Evolutionary conservation across 2,797 vertebrate genomes (phyloP).

Genomic region (Microctenopoma lineatum): DNA sequence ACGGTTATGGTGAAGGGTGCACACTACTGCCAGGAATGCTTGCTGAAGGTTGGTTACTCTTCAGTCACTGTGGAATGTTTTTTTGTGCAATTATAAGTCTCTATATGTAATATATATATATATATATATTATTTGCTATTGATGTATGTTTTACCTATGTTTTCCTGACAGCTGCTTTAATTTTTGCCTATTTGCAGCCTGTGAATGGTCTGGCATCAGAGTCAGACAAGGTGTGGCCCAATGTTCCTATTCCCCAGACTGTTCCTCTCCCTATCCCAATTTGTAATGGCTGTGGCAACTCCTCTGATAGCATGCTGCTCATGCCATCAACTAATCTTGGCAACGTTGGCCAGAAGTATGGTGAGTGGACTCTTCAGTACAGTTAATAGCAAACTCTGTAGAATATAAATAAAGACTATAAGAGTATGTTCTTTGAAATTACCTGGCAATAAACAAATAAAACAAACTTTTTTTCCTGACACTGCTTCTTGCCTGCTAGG

Average conservation of each 20-base stretch:
- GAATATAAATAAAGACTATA: too few relatives aligned
- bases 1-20: constrained; percentile 90
- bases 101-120: neutral
- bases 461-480: too few relatives aligned
- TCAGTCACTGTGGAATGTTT: constrained; percentile 27
- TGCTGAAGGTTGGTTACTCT: constrained; percentile 92
- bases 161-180: neutral
- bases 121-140: neutral
- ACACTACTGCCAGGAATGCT: constrained; percentile 92
- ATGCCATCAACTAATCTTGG: constrained; percentile 82
- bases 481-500: constrained; percentile 72
- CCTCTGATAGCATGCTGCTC: constrained; percentile 85
- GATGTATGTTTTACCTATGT: neutral
- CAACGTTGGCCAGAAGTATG: constrained; percentile 88
- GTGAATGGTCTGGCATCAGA: constrained; percentile 84
- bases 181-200: constrained; percentile 76
- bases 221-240: constrained; percentile 90
- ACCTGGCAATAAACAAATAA: too few relatives aligned
- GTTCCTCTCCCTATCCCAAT: constrained; percentile 86
- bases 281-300: constrained; percentile 93
- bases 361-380: constrained; percentile 49
- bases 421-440: too few relatives aligned
- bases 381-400: neutral
- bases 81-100: too few relatives aligned
- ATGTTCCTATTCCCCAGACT: constrained; percentile 87